Percentiles rank a stretch among this genome's conserved stretches.
Conservation (phyloP, 2,888 invertebrate species). For the Limnephilus auricula region DNA sequence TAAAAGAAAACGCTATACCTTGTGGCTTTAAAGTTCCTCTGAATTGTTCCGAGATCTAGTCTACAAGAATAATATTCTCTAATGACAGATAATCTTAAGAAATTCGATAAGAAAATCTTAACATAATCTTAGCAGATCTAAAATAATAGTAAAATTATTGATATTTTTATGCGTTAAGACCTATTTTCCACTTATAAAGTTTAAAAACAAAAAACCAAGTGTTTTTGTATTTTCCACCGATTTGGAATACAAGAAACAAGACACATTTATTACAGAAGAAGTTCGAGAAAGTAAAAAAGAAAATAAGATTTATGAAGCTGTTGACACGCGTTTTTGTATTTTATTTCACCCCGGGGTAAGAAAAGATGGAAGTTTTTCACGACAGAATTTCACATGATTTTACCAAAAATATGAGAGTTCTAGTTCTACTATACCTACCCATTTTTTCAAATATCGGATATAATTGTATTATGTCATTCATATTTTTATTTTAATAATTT, state of each 20-base stretch:
- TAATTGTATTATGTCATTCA: no score
- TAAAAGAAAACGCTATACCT: no score
- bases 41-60: not conserved
- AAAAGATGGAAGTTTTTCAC: constrained; percentile 6
- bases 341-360: not conserved
- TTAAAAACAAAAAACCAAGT: not conserved
- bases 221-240: constrained; percentile 6
- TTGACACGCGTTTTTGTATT: constrained; percentile 52
- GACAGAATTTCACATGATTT: not conserved
- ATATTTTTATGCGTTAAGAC: not conserved
- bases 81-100: not conserved
- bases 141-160: not conserved
- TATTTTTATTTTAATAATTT: no score
- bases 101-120: no score
- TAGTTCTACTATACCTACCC: not conserved
- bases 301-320: constrained; percentile 59
- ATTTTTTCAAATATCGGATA: no score
- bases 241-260: constrained; percentile 23
- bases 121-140: no score
- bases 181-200: not conserved
- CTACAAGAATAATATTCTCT: not conserved
- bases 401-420: not conserved
- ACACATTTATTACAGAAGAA: constrained; percentile 59
- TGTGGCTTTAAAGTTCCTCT: no score
- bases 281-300: constrained; percentile 45